phyloP scores from a whole-genome alignment of 2,113 vertebrate genomes.

The Pantherophis guttatus region DNA sequence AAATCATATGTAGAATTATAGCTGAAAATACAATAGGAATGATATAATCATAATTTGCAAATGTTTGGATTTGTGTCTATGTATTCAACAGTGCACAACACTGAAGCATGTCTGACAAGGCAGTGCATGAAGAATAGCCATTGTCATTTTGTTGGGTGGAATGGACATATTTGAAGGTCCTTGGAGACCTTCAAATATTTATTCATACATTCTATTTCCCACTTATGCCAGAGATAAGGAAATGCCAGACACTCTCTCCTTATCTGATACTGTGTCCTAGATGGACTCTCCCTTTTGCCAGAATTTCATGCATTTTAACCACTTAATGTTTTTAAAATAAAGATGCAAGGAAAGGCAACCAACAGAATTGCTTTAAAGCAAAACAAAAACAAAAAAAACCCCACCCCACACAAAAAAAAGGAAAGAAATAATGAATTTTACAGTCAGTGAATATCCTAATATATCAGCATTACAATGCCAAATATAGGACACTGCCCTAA shows the following conservation, averaged over 20 bases:
- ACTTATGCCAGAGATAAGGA: slow-evolving; percentile 10
- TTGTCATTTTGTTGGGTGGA: neutral
- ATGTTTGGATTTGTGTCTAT: neutral
- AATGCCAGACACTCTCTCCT: slow-evolving; percentile 20
- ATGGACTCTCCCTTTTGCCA: slow-evolving; percentile 12
- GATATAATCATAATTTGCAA: neutral
- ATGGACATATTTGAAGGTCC: neutral
- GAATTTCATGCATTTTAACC: neutral
- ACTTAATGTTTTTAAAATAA: neutral
- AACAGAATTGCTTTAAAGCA: neutral
- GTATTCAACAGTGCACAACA: neutral
- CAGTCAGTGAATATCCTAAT: neutral
- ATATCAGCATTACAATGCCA: neutral
- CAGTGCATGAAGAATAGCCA: neutral
- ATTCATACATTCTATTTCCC: slow-evolving; percentile 1
- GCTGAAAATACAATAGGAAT: neutral
- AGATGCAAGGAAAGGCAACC: neutral
- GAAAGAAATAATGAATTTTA: neutral
- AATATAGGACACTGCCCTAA: neutral
- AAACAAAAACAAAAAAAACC: neutral
- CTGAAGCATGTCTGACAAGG: neutral
- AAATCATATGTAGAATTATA: neutral
- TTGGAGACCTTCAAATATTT: slow-evolving; percentile 2
- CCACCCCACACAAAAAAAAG: neutral
- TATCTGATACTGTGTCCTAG: slow-evolving; percentile 8